Evolutionary conservation across 1,140 invertebrate genomes (phyloP).

Genomic region (Brachystomella parvula): DNA sequence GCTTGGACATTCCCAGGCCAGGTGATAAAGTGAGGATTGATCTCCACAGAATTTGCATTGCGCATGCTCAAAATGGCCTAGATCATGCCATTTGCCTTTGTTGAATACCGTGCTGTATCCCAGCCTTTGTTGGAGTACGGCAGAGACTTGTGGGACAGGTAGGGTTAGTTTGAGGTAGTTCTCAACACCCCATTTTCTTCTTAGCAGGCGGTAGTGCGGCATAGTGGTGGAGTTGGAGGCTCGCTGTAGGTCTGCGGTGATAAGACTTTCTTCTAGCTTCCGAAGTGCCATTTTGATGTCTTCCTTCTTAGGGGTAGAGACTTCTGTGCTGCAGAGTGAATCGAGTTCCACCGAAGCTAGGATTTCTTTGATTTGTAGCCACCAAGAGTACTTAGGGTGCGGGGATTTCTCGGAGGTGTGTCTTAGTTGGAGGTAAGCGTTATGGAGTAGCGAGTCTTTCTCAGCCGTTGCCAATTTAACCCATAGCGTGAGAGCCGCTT

Average conservation of each 20-base stretch:
- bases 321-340: background rate
- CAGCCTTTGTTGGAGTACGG: background rate
- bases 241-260: background rate
- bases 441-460: background rate
- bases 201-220: constrained; percentile 1
- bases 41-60: too few species aligned
- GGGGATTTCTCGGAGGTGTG: background rate
- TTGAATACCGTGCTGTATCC: background rate
- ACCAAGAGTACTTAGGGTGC: background rate
- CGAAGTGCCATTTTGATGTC: background rate
- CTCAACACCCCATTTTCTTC: background rate
- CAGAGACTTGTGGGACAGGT: background rate
- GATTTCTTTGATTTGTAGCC: background rate
- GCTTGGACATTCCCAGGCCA: background rate
- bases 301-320: background rate
- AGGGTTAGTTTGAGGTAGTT: background rate
- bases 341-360: background rate
- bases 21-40: background rate
- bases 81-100: background rate
- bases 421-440: background rate
- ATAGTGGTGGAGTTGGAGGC: background rate
- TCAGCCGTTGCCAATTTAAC: background rate
- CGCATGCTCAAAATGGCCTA: background rate
- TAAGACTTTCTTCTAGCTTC: background rate
- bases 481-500: background rate